Conservation (phyloP, 2,797 vertebrate genomes). For the Pangasius djambal region DNA sequence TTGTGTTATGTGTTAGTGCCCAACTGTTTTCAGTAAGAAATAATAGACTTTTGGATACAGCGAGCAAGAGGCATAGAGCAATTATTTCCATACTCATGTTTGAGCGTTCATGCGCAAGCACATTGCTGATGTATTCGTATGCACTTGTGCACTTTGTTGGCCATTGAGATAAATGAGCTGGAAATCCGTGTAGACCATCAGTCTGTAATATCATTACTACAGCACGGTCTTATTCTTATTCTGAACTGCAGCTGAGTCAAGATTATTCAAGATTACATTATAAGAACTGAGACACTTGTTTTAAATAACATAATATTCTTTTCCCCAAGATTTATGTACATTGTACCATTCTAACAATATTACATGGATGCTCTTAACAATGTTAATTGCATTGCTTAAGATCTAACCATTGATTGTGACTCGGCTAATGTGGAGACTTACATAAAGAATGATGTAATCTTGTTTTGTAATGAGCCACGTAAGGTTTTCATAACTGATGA, state of each 20-base stretch:
- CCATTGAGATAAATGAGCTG: neutral
- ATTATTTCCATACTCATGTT: neutral
- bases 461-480: conserved; percentile 13
- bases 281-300: no score
- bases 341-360: neutral
- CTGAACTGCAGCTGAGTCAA: neutral
- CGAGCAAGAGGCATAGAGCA: no score
- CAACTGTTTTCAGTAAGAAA: neutral
- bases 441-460: conserved; percentile 4
- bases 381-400: neutral
- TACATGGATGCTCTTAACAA: neutral
- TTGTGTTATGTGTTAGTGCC: no score
- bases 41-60: neutral
- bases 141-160: neutral
- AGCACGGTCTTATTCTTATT: neutral
- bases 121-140: no score
- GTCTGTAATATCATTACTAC: neutral
- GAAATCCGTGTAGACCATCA: neutral
- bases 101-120: neutral
- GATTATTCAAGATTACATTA: neutral
- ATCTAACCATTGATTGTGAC: neutral
- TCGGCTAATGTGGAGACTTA: neutral
- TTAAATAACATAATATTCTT: neutral
- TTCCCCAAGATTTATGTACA: neutral
- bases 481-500: conserved; percentile 1